phyloP scores from a whole-genome alignment of 35 echinoderm and acorn worm genomes.

The Apostichopus californicus region DNA sequence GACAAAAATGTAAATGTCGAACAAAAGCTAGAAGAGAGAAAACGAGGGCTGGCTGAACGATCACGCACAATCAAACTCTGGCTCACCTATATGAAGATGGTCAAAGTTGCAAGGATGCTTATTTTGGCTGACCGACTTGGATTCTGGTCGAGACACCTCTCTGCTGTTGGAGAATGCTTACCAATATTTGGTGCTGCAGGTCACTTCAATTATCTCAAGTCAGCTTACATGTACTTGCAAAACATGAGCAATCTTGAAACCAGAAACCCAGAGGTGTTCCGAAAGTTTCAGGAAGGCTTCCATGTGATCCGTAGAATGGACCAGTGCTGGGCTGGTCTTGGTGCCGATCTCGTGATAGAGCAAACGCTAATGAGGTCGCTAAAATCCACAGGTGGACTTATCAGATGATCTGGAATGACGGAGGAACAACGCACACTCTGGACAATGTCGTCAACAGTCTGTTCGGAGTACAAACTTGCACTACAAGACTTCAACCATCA shows the following conservation, averaged over 20 bases:
- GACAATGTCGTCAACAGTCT: constrained; percentile 58
- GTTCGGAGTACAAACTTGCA: constrained; percentile 65
- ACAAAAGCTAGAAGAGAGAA: constrained; percentile 51
- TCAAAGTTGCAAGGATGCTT: neutral
- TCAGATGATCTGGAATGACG: constrained; percentile 20
- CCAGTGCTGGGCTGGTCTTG: constrained; percentile 59
- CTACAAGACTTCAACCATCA: constrained; percentile 74
- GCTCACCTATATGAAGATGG: constrained; percentile 54
- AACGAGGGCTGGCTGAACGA: constrained; percentile 14
- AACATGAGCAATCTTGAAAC: constrained; percentile 62
- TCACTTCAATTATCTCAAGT: constrained; percentile 70
- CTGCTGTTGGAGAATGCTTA: constrained; percentile 49
- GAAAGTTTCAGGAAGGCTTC: constrained; percentile 52
- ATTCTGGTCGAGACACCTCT: constrained; percentile 58
- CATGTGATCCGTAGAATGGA: constrained; percentile 63
- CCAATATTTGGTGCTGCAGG: constrained; percentile 65
- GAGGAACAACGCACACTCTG: constrained; percentile 47
- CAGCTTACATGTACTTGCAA: constrained; percentile 65
- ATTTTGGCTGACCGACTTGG: constrained; percentile 71
- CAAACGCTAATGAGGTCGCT: constrained; percentile 64
- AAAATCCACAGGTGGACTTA: constrained; percentile 56
- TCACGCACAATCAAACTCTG: constrained; percentile 57
- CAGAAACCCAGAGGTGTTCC: constrained; percentile 58
- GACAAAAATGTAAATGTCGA: neutral
- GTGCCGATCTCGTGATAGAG: constrained; percentile 71